Conservation (phyloP, 2,113 vertebrate species). For the Gymnarchus niloticus region DNA sequence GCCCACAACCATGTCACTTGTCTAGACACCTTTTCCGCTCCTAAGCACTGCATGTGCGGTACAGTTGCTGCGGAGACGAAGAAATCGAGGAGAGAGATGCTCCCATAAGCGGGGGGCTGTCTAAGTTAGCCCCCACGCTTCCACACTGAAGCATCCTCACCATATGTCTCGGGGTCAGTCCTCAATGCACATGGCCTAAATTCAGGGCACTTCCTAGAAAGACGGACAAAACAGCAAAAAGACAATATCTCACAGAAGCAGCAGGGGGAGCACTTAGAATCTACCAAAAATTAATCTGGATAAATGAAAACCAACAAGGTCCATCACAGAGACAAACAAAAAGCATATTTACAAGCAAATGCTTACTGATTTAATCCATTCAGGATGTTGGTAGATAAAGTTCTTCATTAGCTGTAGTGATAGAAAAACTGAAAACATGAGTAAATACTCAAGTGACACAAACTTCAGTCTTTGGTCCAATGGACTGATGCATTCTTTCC, state of each 20-base stretch:
- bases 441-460: background rate
- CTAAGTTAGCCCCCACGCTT: background rate
- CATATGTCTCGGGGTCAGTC: background rate
- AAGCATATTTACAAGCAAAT: background rate
- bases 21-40: background rate
- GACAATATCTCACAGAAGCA: too few relatives aligned
- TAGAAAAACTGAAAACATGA: background rate
- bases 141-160: background rate
- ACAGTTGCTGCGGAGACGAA: too few relatives aligned
- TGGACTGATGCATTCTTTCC: background rate
- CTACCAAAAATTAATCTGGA: too few relatives aligned
- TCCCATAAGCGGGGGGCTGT: too few relatives aligned
- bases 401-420: background rate
- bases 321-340: background rate
- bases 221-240: background rate
- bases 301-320: background rate
- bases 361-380: background rate
- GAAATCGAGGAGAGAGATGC: too few relatives aligned
- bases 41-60: too few relatives aligned
- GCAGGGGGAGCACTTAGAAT: too few relatives aligned
- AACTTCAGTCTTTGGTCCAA: background rate
- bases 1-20: background rate
- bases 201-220: background rate
- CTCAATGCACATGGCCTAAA: background rate
- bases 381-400: background rate